These are phyloP conservation scores for Brachymystax lenok DNA, from an alignment of 2,797 vertebrate species.

Conservation along the genomic window DNA sequence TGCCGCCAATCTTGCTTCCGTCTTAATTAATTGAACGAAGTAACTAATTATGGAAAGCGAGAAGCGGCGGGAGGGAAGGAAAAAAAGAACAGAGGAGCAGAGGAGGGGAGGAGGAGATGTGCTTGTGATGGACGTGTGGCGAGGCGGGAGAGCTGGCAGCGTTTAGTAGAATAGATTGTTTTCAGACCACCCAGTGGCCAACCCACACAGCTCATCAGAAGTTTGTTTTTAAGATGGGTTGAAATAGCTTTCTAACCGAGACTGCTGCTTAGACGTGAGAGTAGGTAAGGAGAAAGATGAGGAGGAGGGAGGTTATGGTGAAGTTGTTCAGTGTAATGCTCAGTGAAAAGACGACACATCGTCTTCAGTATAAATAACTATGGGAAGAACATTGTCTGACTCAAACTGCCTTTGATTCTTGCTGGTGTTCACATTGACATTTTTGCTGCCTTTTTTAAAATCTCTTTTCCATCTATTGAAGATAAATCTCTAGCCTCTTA, in stretches of 20 bases:
- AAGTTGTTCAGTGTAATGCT: neutral
- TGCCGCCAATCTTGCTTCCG: slow-evolving; percentile 37
- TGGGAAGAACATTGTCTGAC: neutral
- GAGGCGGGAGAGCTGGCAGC: neutral
- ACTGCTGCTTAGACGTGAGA: neutral
- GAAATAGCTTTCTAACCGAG: neutral
- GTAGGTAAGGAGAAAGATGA: neutral
- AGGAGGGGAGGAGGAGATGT: slow-evolving; percentile 12
- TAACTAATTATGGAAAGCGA: slow-evolving; percentile 53
- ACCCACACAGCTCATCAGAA: slow-evolving; percentile 2
- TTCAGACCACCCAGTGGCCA: neutral
- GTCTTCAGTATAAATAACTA: neutral
- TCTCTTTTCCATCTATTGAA: too few relatives aligned
- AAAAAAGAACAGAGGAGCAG: neutral
- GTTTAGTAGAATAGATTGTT: neutral
- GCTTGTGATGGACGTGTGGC: neutral
- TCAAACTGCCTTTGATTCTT: neutral
- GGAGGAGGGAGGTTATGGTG: neutral
- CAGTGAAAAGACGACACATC: neutral
- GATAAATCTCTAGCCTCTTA: too few relatives aligned
- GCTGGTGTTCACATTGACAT: too few relatives aligned
- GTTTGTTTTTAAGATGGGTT: neutral
- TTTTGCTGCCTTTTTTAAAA: too few relatives aligned
- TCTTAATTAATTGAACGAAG: slow-evolving; percentile 63
- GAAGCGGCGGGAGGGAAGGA: slow-evolving; percentile 3